phyloP scores from a whole-genome alignment of 2,797 vertebrate species.

The Mormyrus proboscirostris region DNA sequence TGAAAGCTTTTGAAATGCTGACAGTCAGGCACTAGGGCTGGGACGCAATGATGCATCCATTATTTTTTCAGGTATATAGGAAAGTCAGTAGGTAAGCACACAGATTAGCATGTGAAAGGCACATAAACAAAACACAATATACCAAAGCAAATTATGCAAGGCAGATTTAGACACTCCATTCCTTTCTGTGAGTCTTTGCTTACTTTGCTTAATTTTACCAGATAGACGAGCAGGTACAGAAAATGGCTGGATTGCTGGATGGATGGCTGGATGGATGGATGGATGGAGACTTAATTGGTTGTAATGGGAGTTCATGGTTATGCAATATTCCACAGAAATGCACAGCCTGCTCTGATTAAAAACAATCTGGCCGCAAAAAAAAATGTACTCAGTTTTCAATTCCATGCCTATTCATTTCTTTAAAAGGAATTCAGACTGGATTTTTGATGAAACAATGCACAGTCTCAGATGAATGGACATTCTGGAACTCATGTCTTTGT shows the following conservation, averaged over 20 bases:
- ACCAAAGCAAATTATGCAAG: not conserved
- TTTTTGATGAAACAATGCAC: constrained; percentile 11
- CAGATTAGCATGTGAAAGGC: not conserved
- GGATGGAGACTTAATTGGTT: not conserved
- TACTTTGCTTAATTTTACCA: not conserved
- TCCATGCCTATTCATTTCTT: not conserved
- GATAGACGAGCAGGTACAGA: not conserved
- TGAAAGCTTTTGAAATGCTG: constrained; percentile 13
- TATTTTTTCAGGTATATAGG: not conserved
- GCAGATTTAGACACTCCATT: not conserved
- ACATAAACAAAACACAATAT: not conserved
- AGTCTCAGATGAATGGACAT: not conserved
- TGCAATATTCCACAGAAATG: not conserved
- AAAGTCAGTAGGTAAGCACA: not conserved
- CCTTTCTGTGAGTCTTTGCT: not conserved
- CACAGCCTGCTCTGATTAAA: constrained; percentile 9
- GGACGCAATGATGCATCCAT: not conserved
- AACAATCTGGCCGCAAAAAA: constrained; percentile 9
- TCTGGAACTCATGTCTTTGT: constrained; percentile 4
- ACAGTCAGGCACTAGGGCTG: not conserved
- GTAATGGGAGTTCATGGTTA: not conserved
- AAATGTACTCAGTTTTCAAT: constrained; percentile 11
- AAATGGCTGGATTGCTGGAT: not conserved
- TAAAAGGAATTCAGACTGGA: not conserved
- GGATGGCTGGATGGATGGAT: not conserved